These are phyloP conservation scores for Orestias chungarensis DNA, from an alignment of 2,797 vertebrate species.

Conservation along the genomic window DNA sequence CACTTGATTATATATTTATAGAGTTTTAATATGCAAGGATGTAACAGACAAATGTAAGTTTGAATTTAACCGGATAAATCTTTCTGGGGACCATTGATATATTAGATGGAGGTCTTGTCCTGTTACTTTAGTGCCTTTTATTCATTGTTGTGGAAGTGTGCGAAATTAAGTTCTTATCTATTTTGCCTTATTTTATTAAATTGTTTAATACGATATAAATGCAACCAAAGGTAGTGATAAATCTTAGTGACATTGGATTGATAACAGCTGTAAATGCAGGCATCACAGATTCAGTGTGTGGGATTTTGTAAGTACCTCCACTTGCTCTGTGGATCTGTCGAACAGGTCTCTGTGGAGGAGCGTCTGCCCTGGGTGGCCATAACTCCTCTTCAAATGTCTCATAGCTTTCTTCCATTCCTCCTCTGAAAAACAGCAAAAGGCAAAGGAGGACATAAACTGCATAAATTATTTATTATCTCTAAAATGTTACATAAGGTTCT, in stretches of 20 bases:
- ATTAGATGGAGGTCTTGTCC: neutral
- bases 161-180: neutral
- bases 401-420: slow-evolving; percentile 77
- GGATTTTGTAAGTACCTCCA: slow-evolving; percentile 47
- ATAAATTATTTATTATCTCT: neutral
- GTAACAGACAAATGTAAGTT: neutral
- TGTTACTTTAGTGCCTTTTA: neutral
- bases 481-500: neutral
- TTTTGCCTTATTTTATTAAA: neutral
- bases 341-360: slow-evolving; percentile 71
- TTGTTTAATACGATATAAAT: neutral
- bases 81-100: neutral
- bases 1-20: neutral
- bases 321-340: slow-evolving; percentile 73
- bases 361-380: slow-evolving; percentile 63
- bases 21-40: neutral
- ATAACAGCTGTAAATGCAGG: slow-evolving; percentile 5
- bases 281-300: slow-evolving; percentile 32
- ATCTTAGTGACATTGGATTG: neutral
- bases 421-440: slow-evolving; percentile 18
- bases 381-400: slow-evolving; percentile 83
- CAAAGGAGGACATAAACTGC: neutral
- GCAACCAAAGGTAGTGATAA: neutral
- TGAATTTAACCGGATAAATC: neutral
- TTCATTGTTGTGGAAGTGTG: neutral